Evolutionary conservation across 2,888 invertebrate genomes (phyloP), one percentile per base, ranked within the genome.

Genomic region (Tigriopus californicus): DNA sequence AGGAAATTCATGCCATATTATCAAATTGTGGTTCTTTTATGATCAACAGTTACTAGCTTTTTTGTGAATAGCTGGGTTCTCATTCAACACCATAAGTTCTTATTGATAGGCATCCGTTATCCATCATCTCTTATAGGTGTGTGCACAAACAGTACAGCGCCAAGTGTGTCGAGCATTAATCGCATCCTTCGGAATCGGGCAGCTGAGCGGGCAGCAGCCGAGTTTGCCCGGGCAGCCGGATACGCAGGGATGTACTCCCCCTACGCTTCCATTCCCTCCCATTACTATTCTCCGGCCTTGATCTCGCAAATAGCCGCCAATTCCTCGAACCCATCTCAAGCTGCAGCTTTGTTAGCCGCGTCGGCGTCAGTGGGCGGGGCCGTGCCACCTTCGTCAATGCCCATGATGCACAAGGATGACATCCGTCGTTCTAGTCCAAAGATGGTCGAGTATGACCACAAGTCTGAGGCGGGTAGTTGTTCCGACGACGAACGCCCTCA

Each of bases 81-180:
- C 22, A 25, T 20, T 52, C 33, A 20, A 1, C 4, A 13, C 11
- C 24, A 6, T 54, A 12, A 25, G 11, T 40, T 33, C 15, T n/a
- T 40, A 18, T 4, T 5, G 18, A 8, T 33, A 54, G 13, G 25
- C 18, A 18, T 40, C 18, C n/a, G n/a, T 40, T n/a, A 15, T 54
- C 1, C 18, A 40, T 40, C 5, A 4, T 24, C 15, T 41, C 40
- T 18, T 10, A 15, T 54, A 92, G 91, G 87, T 65, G 89, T 95
- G 6, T 97, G 95, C 72, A 89, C 88, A 47, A 90, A 90, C 70
- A 85, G 85, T 56, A 91, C 91, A 20, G 91, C 95, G 1, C 97
- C 97, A 0, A 92, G 91, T 56, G 94, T 95, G 2, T 91, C 91
- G 67, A 92, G 92, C 65, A 95, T 95, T 71, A 95, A 94, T 74